Percentiles rank a stretch among this genome's conserved stretches.
These are phyloP conservation scores for Thereva nobilitata DNA, from an alignment of 2,888 invertebrate species.

Conservation along the genomic window DNA sequence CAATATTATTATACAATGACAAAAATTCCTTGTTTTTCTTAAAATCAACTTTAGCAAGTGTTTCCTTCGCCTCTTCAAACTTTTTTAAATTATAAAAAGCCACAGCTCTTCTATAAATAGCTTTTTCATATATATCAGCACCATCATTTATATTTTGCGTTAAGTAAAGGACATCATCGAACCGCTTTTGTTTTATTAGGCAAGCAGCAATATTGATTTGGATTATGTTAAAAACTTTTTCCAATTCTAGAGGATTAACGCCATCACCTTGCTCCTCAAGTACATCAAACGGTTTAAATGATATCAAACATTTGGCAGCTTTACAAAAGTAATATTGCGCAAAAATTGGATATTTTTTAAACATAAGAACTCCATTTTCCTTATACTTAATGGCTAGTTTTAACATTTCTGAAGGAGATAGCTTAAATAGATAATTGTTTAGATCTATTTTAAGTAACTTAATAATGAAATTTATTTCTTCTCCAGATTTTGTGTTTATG, in stretches of 20 bases:
- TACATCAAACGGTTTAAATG: slow-evolving; percentile 61
- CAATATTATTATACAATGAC: slow-evolving; percentile 62
- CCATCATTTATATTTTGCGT: slow-evolving; percentile 60
- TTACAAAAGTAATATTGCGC: slow-evolving; percentile 76
- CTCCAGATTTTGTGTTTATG: slow-evolving; percentile 51
- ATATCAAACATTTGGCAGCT: slow-evolving; percentile 73
- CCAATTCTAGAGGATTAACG: slow-evolving; percentile 58
- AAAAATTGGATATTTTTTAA: slow-evolving; percentile 67
- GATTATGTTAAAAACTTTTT: slow-evolving; percentile 67
- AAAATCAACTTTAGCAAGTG: slow-evolving; percentile 61
- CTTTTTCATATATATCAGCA: slow-evolving; percentile 57
- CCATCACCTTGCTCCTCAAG: slow-evolving; percentile 58
- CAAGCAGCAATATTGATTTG: slow-evolving; percentile 85
- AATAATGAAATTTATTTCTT: slow-evolving; percentile 52
- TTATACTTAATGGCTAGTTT: slow-evolving; percentile 59
- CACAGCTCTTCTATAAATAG: slow-evolving; percentile 60
- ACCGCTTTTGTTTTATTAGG: slow-evolving; percentile 70
- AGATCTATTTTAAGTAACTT: slow-evolving; percentile 54
- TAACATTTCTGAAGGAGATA: slow-evolving; percentile 56
- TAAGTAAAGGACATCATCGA: slow-evolving; percentile 67
- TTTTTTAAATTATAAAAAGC: slow-evolving; percentile 64
- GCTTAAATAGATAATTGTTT: slow-evolving; percentile 58
- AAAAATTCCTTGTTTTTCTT: slow-evolving; percentile 71
- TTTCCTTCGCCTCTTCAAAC: slow-evolving; percentile 67
- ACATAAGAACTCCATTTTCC: slow-evolving; percentile 64